Conservation (phyloP, 1,140 invertebrate genomes). For the Nilaparvata lugens region DNA sequence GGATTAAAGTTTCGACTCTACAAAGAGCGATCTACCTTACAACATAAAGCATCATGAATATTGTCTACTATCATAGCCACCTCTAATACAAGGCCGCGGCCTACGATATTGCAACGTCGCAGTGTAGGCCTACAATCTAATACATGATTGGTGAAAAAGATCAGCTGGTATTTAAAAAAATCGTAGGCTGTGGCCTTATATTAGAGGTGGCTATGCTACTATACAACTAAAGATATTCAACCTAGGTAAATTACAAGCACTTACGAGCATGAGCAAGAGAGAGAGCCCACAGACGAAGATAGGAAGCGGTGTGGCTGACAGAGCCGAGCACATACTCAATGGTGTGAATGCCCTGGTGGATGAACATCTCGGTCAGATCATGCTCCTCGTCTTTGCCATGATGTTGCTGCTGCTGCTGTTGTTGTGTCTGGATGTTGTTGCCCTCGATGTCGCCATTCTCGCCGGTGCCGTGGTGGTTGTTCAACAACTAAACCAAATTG, state of each 20-base stretch:
- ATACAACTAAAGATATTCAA: too few relatives aligned
- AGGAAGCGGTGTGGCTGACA: slow-evolving; percentile 98
- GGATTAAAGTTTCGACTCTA: too few relatives aligned
- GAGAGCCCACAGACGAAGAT: slow-evolving; percentile 96
- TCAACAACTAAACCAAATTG: slow-evolving; percentile 16
- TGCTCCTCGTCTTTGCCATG: slow-evolving; percentile 62
- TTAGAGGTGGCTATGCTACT: too few relatives aligned
- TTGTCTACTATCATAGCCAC: too few relatives aligned
- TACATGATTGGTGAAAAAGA: too few relatives aligned
- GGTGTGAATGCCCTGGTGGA: slow-evolving; percentile 97
- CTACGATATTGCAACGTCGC: too few relatives aligned
- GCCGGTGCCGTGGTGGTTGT: slow-evolving; percentile 25
- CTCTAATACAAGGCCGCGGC: too few relatives aligned
- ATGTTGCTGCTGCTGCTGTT: slow-evolving; percentile 70
- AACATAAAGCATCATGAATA: too few relatives aligned
- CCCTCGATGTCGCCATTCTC: slow-evolving; percentile 29
- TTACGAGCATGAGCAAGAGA: slow-evolving; percentile 87
- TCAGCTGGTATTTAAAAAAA: too few relatives aligned
- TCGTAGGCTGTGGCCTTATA: too few relatives aligned
- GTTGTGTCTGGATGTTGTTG: slow-evolving; percentile 58
- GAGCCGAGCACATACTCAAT: slow-evolving; percentile 98
- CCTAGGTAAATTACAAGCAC: slow-evolving; percentile 15
- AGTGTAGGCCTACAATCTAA: too few relatives aligned
- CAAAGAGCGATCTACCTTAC: too few relatives aligned
- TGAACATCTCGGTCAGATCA: slow-evolving; percentile 83